Conservation (phyloP, 2,888 invertebrate species). For the Liodrosophila aerea region DNA sequence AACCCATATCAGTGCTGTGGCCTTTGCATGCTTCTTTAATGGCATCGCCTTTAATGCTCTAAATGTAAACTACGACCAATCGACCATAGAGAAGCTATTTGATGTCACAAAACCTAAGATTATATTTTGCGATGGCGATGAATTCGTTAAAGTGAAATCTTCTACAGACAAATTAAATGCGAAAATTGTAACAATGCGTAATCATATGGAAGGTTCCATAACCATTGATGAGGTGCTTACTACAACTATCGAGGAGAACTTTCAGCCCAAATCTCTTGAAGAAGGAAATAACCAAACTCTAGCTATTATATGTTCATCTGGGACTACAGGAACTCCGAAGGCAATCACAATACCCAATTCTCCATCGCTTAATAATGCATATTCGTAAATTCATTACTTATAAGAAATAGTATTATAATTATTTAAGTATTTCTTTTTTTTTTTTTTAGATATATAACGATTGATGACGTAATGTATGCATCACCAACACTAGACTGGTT, state of each 20-base stretch:
- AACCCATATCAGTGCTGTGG: constrained; percentile 62
- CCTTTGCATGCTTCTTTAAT: constrained; percentile 70
- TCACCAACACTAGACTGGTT: no score
- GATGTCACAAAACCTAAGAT: constrained; percentile 59
- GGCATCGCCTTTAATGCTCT: constrained; percentile 66
- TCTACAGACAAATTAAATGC: constrained; percentile 27
- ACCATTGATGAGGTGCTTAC: constrained; percentile 40
- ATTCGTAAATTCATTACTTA: constrained; percentile 22
- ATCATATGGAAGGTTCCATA: constrained; percentile 33
- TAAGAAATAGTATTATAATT: no score
- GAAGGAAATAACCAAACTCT: constrained; percentile 68
- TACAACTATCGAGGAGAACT: constrained; percentile 34
- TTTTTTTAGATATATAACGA: no score
- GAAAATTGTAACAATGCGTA: constrained; percentile 57
- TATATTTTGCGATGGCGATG: constrained; percentile 63
- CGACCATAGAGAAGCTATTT: constrained; percentile 49
- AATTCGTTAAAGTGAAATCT: constrained; percentile 45
- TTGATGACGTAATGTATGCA: no score
- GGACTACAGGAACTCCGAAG: constrained; percentile 78
- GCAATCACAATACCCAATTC: constrained; percentile 61
- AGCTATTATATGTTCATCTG: constrained; percentile 78
- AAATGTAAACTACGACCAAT: constrained; percentile 48
- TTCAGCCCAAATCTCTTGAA: constrained; percentile 55
- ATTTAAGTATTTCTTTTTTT: no score
- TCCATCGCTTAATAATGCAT: constrained; percentile 28